These are phyloP conservation scores for Dryoscopus gambensis DNA, from an alignment of 2,113 vertebrate species.

Conservation along the genomic window DNA sequence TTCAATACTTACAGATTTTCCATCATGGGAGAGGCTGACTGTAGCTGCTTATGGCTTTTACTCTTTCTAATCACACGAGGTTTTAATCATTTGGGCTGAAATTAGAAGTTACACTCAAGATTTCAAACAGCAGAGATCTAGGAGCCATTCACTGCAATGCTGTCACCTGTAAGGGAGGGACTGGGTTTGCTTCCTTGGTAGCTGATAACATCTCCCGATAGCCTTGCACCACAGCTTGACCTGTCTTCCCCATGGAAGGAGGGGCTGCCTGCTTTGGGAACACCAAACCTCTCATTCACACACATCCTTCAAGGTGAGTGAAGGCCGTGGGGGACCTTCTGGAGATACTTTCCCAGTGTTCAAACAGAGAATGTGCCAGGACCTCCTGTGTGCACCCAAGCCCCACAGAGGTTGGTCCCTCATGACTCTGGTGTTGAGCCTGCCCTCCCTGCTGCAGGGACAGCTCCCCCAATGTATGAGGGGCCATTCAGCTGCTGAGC, in stretches of 20 bases:
- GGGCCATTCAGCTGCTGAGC: not conserved
- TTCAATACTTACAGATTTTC: not conserved
- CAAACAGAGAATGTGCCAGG: not conserved
- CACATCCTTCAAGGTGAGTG: not conserved
- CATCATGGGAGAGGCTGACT: not conserved
- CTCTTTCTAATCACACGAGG: not conserved
- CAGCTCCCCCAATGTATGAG: not conserved
- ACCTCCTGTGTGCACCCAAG: not conserved
- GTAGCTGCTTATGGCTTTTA: not conserved
- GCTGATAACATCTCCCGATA: not conserved
- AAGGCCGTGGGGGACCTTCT: not conserved
- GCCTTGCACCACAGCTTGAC: not conserved
- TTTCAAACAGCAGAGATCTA: not conserved
- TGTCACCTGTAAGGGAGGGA: not conserved
- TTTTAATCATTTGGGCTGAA: not conserved
- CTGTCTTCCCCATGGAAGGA: not conserved
- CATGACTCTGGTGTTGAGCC: rapidly evolving
- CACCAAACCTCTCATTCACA: not conserved
- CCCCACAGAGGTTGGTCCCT: rapidly evolving
- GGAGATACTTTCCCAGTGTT: not conserved
- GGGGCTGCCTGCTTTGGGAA: not conserved
- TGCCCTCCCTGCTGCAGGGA: not conserved
- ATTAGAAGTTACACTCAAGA: not conserved
- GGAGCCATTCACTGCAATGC: not conserved
- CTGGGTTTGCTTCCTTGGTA: not conserved